Evolutionary conservation across 2,113 vertebrate genomes (phyloP), one percentile per base, ranked within the genome.

Genomic region (Kryptolebias marmoratus): DNA sequence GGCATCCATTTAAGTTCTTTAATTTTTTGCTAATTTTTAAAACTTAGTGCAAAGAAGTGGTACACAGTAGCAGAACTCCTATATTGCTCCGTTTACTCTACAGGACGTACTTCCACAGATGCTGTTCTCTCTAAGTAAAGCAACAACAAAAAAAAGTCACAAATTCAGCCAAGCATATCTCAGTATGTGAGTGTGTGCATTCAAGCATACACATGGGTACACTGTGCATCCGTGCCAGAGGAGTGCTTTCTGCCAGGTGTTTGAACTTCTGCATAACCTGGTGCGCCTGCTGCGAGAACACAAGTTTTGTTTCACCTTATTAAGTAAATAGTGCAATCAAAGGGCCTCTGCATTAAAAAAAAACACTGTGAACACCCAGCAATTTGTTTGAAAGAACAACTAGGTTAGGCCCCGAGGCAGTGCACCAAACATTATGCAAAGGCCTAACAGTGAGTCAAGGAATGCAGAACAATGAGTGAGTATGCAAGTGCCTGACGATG

Each of bases 281-380:
- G 80, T 83, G 75, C 83, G 88, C 88, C 87, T 73, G 90, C 91
- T 88, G 91, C 74, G 85, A 86, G 89, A 91, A 90, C 81, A 86
- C 30, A 48, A 77, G 73, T 91, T 91, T 91, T 91, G 90, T 90
- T 92, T 92, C 85, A 90, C 86, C 88, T 85, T 89, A 91, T 91
- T 92, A 93, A 92, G 90, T 92, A 91, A 93, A 92, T 88, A 90
- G 91, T 84, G 85, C 93, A 92, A 94, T 94, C 92, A 93, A 88
- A 93, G 89, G 86, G 81, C 77, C 75, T 81, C 68, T n/a, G 76
- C 80, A 82, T 92, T 88, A 88, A 14, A 61, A 61, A 27, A 60
- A 93, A 92, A 87, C 42, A 57, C 87, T 84, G 89, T 84, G 86
- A 91, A 93, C 88, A 90, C 87, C 79, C 75, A 92, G 84, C 92